Evolutionary conservation across 2,797 vertebrate species (phyloP).

Genomic region (Lepilemur ruficaudatus): DNA sequence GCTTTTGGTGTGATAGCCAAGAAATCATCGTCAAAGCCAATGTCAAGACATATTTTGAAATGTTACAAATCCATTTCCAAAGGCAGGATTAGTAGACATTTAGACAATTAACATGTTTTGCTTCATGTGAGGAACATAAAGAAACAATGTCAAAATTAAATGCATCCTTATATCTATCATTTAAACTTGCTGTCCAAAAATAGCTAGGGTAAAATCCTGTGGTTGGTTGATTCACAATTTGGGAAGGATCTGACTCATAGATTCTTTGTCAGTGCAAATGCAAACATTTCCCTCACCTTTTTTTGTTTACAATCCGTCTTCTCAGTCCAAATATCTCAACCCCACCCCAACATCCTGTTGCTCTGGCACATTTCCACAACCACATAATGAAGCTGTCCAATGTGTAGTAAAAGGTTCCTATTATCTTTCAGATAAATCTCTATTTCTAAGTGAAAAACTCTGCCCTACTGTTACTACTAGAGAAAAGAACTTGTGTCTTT

Average conservation of each 20-base stretch:
- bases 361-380: not conserved
- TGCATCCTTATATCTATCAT: not conserved
- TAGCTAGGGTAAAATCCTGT: not conserved
- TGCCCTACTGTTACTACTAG: not conserved
- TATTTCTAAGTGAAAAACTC: not conserved
- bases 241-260: not conserved
- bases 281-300: not conserved
- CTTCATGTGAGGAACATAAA: not conserved
- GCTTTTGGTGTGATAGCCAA: not conserved
- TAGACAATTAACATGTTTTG: not conserved
- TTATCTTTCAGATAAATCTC: not conserved
- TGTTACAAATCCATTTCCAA: not conserved
- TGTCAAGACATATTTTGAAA: not conserved
- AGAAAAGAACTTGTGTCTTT: not conserved
- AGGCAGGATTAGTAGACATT: not conserved
- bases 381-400: not conserved
- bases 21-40: not conserved
- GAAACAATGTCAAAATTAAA: not conserved
- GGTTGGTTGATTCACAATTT: not conserved
- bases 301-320: not conserved
- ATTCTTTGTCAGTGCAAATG: not conserved
- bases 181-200: not conserved
- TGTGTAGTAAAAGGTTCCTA: not conserved
- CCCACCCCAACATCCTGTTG: not conserved
- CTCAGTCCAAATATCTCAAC: not conserved